These are phyloP conservation scores for Gallinago undulata DNA, from an alignment of 2,113 vertebrate species.

Conservation along the genomic window DNA sequence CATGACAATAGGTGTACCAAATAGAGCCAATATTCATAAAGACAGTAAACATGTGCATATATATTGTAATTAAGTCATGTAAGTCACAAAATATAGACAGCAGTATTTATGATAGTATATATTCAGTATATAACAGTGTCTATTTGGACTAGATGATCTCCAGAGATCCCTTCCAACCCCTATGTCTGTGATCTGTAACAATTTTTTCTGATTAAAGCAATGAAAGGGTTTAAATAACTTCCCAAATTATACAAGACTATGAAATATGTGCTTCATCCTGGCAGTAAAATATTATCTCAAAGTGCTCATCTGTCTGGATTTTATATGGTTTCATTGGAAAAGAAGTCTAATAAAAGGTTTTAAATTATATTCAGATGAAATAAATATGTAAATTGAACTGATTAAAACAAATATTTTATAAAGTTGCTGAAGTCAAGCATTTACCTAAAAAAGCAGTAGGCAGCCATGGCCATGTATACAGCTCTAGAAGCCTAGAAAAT, in stretches of 20 bases:
- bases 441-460: not conserved
- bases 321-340: not conserved
- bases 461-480: not conserved
- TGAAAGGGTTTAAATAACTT: not conserved
- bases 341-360: not conserved
- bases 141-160: too few relatives aligned
- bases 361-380: not conserved
- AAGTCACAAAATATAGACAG: not conserved
- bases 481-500: not conserved
- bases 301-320: not conserved
- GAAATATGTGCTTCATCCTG: not conserved
- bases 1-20: not conserved
- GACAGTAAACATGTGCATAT: not conserved
- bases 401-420: not conserved
- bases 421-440: not conserved
- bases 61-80: not conserved
- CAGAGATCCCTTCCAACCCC: too few relatives aligned
- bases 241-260: not conserved
- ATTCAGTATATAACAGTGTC: too few relatives aligned
- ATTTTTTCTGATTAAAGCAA: constrained; percentile 11
- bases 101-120: not conserved
- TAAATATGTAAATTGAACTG: not conserved
- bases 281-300: not conserved
- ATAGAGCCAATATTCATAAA: not conserved
- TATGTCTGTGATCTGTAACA: not conserved